These are phyloP conservation scores for Notarius lentiginosus DNA, from an alignment of 2,113 vertebrate genomes.

Conservation along the genomic window DNA sequence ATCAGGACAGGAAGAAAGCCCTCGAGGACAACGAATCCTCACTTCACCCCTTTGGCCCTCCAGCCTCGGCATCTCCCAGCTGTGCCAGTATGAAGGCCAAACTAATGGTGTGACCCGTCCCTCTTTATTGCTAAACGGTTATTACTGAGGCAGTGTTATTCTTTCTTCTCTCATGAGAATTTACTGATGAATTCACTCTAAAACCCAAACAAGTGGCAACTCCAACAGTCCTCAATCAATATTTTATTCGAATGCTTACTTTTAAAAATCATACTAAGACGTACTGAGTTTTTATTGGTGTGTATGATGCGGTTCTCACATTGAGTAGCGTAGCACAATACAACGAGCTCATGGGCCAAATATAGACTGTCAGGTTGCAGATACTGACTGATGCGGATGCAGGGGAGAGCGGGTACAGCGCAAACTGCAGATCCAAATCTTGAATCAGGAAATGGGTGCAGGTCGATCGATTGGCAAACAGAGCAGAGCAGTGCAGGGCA, in stretches of 20 bases:
- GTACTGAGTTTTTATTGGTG: neutral
- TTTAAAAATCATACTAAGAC: neutral
- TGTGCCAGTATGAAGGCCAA: constrained; percentile 81
- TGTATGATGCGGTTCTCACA: neutral
- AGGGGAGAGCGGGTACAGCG: too few species aligned
- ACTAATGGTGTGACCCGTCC: constrained; percentile 62
- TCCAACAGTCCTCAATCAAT: too few species aligned
- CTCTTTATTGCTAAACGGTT: neutral
- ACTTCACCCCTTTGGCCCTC: constrained; percentile 87
- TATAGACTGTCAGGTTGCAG: too few species aligned
- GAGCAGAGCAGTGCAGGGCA: too few species aligned
- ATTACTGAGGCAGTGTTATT: neutral
- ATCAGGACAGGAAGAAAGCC: constrained; percentile 86
- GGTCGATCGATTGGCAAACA: too few species aligned
- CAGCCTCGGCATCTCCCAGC: constrained; percentile 84
- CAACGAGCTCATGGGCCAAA: too few species aligned
- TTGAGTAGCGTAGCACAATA: neutral
- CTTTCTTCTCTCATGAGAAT: neutral
- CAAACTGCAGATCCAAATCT: too few species aligned
- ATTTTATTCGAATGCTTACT: too few species aligned
- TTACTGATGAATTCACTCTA: neutral
- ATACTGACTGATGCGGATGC: too few species aligned
- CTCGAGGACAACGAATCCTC: constrained; percentile 82
- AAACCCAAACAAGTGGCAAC: too few species aligned
- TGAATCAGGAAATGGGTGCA: too few species aligned